Conservation (phyloP, 2,113 vertebrate genomes). For the Tyto alba region DNA sequence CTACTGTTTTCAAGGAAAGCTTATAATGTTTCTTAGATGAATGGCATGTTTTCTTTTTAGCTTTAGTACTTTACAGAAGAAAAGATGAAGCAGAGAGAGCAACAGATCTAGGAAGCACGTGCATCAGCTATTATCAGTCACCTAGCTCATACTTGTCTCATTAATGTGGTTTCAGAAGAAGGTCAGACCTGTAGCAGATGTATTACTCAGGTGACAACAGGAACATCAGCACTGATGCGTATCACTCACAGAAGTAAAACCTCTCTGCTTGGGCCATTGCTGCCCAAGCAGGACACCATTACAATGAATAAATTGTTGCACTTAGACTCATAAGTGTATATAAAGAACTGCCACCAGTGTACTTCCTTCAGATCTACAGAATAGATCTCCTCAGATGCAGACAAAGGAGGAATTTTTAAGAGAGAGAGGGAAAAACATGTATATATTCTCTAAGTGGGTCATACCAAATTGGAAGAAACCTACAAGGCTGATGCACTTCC, state of each 20-base stretch:
- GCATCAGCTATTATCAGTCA: constrained; percentile 17
- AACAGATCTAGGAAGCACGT: background rate
- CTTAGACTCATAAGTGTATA: background rate
- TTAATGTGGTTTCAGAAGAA: constrained; percentile 39
- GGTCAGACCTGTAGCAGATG: constrained; percentile 28
- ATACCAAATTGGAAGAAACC: background rate
- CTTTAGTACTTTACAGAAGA: background rate
- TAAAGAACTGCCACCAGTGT: background rate
- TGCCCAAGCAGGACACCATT: background rate
- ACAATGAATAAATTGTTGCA: background rate
- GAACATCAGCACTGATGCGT: constrained; percentile 6
- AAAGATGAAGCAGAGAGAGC: background rate
- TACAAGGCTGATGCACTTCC: background rate
- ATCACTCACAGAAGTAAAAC: constrained; percentile 24
- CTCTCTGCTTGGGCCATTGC: background rate
- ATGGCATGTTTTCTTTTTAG: constrained; percentile 28
- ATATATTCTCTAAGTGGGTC: background rate
- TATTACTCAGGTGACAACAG: background rate
- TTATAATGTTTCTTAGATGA: constrained; percentile 14
- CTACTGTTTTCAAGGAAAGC: background rate
- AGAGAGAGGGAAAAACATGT: accelerated
- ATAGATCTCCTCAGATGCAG: background rate
- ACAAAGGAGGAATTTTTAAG: background rate
- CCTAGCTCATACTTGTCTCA: background rate
- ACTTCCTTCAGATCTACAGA: background rate